Conservation (phyloP, 2,888 invertebrate genomes). For the Protonemura montana region DNA sequence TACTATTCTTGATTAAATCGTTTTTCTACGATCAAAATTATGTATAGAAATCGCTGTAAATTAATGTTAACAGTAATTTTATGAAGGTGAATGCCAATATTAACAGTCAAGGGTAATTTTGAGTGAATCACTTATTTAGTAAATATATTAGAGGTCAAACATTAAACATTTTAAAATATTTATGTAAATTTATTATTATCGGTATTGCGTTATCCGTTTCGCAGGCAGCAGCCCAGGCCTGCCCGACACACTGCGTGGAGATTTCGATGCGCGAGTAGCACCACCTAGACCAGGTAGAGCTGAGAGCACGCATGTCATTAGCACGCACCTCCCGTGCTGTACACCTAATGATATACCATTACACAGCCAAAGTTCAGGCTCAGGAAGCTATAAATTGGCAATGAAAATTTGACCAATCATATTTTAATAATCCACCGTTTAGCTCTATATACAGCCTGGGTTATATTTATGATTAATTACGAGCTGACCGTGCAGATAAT, state of each 20-base stretch:
- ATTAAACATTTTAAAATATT: background rate
- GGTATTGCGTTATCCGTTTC: background rate
- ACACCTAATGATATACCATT: background rate
- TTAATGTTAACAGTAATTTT: background rate
- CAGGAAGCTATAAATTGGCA: slow-evolving; percentile 12
- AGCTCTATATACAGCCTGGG: background rate
- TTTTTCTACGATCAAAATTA: background rate
- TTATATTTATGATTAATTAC: background rate
- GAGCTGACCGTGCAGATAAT: background rate
- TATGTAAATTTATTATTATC: background rate
- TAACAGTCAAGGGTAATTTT: slow-evolving; percentile 14
- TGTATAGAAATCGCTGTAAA: background rate
- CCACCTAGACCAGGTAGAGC: background rate
- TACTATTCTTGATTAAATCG: background rate
- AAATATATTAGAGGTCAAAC: background rate
- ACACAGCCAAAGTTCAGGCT: background rate
- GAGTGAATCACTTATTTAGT: background rate
- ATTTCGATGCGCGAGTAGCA: slow-evolving; percentile 16
- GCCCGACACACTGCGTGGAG: background rate
- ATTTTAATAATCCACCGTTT: background rate
- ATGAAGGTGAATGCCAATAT: background rate
- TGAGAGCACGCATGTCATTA: background rate
- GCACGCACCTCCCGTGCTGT: background rate
- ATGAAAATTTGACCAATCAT: background rate
- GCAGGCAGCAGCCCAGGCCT: background rate